phyloP scores from a whole-genome alignment of 2,113 vertebrate genomes.

The Grammomys surdaster region DNA sequence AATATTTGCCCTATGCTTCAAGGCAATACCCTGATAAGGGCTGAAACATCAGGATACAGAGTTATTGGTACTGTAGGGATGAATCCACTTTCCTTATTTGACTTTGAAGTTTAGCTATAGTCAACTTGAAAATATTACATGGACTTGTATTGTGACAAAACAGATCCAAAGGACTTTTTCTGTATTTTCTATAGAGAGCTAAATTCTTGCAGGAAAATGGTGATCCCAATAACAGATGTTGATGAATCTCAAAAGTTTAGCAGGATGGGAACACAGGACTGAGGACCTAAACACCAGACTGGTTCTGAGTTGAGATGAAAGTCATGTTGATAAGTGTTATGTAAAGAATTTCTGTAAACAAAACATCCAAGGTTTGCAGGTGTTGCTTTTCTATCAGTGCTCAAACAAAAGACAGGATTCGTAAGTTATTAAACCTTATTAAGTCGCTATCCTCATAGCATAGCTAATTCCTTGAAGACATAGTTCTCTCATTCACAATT shows the following conservation, averaged over 20 bases:
- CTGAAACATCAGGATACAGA: neutral
- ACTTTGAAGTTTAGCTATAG: neutral
- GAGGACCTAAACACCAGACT: neutral
- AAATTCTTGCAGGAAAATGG: neutral
- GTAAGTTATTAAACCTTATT: neutral
- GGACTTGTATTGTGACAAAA: neutral
- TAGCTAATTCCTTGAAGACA: neutral
- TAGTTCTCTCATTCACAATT: neutral
- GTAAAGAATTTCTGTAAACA: neutral
- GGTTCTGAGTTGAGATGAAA: neutral
- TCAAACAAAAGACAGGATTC: neutral
- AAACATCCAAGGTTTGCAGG: neutral
- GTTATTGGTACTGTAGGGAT: neutral
- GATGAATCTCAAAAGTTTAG: constrained; percentile 7
- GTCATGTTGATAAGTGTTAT: neutral
- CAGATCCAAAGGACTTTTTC: neutral
- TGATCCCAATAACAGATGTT: neutral
- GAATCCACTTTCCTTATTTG: neutral
- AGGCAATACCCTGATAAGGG: neutral
- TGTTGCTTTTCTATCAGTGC: neutral
- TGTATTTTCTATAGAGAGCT: neutral
- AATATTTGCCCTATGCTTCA: neutral
- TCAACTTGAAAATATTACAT: neutral
- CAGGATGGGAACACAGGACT: neutral
- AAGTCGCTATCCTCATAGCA: neutral